Evolutionary conservation across 2,113 vertebrate genomes (phyloP).

Genomic region (Tichodroma muraria): DNA sequence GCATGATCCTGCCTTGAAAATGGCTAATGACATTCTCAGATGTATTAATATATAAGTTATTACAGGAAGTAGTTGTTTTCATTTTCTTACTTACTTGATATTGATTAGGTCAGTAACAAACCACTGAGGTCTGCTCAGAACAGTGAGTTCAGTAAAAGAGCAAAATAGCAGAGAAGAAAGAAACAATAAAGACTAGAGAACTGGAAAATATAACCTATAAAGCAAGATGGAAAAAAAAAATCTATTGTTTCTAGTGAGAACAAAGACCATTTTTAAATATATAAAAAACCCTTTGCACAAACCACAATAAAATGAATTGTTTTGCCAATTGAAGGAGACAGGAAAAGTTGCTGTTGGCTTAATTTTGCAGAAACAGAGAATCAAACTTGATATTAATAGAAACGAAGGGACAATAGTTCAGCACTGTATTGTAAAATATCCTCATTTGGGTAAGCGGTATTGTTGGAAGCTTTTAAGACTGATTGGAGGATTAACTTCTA

Average conservation of each 20-base stretch:
- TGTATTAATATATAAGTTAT: neutral
- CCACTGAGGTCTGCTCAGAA: neutral
- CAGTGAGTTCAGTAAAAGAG: neutral
- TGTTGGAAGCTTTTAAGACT: neutral
- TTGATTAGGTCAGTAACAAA: neutral
- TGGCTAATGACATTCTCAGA: neutral
- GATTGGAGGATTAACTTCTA: neutral
- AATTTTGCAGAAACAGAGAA: neutral
- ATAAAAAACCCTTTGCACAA: neutral
- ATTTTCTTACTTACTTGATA: neutral
- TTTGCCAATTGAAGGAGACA: neutral
- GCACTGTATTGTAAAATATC: neutral
- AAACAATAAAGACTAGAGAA: neutral
- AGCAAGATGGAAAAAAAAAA: neutral
- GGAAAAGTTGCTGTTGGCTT: neutral
- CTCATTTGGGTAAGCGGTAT: neutral
- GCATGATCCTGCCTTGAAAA: neutral
- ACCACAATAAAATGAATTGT: neutral
- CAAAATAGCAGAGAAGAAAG: neutral
- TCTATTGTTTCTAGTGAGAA: neutral
- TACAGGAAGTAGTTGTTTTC: neutral
- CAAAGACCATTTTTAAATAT: neutral
- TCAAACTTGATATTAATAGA: neutral
- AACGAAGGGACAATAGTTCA: neutral
- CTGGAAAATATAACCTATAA: neutral